Evolutionary conservation across 2,888 invertebrate species (phyloP).

Genomic region (Eupithecia subfuscata): DNA sequence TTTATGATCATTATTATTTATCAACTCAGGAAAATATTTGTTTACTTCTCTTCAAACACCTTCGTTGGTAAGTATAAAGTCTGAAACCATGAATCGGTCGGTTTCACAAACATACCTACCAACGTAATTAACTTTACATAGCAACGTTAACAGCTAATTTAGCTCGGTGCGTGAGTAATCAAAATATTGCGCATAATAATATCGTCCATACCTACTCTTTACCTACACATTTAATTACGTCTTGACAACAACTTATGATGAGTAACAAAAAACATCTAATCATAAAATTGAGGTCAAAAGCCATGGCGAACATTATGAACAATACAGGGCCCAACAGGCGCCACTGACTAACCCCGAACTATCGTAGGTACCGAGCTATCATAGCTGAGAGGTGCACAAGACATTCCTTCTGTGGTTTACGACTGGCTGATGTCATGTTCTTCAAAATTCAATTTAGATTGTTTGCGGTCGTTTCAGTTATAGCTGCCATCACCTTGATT

Average conservation of each 20-base stretch:
- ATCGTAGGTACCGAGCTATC: background rate
- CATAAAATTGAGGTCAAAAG: conserved; percentile 15
- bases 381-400: conserved; percentile 28
- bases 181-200: background rate
- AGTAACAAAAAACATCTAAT: background rate
- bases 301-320: conserved; percentile 6
- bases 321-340: conserved; percentile 16
- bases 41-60: background rate
- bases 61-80: background rate
- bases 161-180: background rate
- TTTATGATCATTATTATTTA: conserved; percentile 9
- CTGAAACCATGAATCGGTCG: background rate
- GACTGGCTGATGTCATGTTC: conserved; percentile 38
- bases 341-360: conserved; percentile 36
- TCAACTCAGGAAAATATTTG: background rate
- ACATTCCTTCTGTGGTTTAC: conserved; percentile 30
- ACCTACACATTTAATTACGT: background rate
- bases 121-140: background rate
- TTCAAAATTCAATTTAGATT: conserved; percentile 32
- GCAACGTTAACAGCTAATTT: background rate
- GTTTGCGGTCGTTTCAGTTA: conserved; percentile 28
- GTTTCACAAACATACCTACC: background rate
- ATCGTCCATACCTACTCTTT: background rate
- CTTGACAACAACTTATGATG: conserved; percentile 5
- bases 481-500: conserved; percentile 33